A percentile compares a stretch with the other conserved stretches of the same genome.
Evolutionary conservation across 2,113 vertebrate genomes (phyloP).

Genomic region (Mystacornis crossleyi): DNA sequence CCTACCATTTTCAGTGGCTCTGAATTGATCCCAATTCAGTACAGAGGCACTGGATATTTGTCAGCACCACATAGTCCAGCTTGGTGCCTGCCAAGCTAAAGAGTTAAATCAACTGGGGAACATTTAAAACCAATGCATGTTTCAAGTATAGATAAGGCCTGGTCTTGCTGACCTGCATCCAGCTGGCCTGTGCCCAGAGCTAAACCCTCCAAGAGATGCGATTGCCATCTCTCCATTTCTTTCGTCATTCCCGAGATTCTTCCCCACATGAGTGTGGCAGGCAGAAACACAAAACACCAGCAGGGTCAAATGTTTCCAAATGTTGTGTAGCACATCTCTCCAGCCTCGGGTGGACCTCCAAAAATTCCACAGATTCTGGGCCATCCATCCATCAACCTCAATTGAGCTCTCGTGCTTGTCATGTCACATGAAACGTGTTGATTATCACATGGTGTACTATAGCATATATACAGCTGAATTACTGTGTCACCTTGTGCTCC

Average conservation of each 20-base stretch:
- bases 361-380: constrained; percentile 48
- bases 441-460: background rate
- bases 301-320: constrained; percentile 2
- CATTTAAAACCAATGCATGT: background rate
- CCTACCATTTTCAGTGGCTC: background rate
- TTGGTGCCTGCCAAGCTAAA: background rate
- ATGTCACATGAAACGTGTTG: background rate
- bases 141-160: background rate
- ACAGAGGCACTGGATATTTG: background rate
- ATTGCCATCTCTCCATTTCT: background rate
- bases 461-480: background rate
- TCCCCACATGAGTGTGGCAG: background rate
- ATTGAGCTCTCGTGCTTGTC: background rate
- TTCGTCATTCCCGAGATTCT: background rate
- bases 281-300: background rate
- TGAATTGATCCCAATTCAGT: background rate
- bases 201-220: background rate
- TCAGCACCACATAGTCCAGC: background rate
- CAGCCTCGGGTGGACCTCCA: background rate
- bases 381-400: constrained; percentile 46
- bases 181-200: background rate
- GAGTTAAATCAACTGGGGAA: background rate
- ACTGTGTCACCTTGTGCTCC: background rate
- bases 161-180: background rate
- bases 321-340: background rate